Percentiles rank a stretch among this genome's conserved stretches.
phyloP scores from a whole-genome alignment of 2,797 vertebrate genomes.

The Enteromius paludinosus region DNA sequence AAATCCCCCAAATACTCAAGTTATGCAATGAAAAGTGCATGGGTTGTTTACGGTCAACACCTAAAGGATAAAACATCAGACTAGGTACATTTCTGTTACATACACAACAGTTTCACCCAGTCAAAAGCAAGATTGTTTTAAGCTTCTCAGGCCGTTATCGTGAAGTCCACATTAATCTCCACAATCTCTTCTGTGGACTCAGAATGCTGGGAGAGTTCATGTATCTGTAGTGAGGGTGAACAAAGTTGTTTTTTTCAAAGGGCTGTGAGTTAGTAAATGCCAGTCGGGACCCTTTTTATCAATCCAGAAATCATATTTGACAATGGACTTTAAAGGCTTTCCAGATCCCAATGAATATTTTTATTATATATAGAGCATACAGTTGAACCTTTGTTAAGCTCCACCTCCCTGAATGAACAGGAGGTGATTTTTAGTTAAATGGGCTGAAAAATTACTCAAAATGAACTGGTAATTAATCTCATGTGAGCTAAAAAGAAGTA shows the following conservation, averaged over 20 bases:
- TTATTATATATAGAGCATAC: neutral
- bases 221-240: neutral
- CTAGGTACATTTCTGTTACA: slow-evolving; percentile 16
- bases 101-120: slow-evolving; percentile 21
- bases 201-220: neutral
- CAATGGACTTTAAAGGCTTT: neutral
- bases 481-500: neutral
- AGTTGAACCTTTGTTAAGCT: neutral
- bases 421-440: slow-evolving; percentile 3
- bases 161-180: slow-evolving; percentile 20
- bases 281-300: neutral
- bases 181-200: neutral
- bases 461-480: neutral
- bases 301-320: neutral
- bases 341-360: neutral
- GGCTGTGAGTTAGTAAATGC: neutral
- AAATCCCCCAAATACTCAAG: slow-evolving; percentile 41
- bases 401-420: neutral
- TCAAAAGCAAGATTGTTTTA: slow-evolving; percentile 7
- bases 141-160: neutral
- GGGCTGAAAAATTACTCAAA: neutral
- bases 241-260: neutral
- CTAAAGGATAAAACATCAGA: slow-evolving; percentile 44
- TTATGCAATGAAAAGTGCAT: slow-evolving; percentile 47
- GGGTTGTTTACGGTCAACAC: slow-evolving; percentile 51